A percentile compares a stretch with the other conserved stretches of the same genome.
Conservation (phyloP, 2,113 vertebrate species). For the Pterocles orientalis region DNA sequence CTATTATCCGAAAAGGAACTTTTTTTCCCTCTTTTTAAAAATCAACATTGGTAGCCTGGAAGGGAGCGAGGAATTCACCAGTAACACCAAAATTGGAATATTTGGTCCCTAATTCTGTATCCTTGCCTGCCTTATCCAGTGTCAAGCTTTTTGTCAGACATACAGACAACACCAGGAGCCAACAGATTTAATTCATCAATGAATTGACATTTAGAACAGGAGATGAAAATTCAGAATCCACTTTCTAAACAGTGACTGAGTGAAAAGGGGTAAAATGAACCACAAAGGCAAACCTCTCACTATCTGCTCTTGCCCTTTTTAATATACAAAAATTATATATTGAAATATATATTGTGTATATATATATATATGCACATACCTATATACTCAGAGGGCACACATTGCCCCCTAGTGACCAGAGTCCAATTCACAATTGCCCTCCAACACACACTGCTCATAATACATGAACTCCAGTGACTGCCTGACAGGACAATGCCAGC, state of each 20-base stretch:
- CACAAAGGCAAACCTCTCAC: not conserved
- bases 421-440: not conserved
- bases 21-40: not conserved
- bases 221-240: not conserved
- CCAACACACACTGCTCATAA: not conserved
- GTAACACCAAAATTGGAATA: not conserved
- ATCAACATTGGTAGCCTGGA: not conserved
- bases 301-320: not conserved
- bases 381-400: not conserved
- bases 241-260: not conserved
- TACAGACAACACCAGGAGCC: not conserved
- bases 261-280: not conserved
- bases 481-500: not conserved
- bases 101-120: not conserved
- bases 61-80: not conserved
- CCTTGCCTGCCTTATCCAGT: not conserved
- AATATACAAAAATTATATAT: not conserved
- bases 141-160: not conserved
- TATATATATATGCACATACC: not conserved
- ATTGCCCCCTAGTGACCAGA: conserved; percentile 39
- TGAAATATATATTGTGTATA: not conserved
- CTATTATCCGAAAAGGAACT: not conserved
- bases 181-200: not conserved
- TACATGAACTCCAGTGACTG: rapidly evolving
- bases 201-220: not conserved